Conservation (phyloP, 2,797 vertebrate genomes). For the Microctenopoma lineatum region DNA sequence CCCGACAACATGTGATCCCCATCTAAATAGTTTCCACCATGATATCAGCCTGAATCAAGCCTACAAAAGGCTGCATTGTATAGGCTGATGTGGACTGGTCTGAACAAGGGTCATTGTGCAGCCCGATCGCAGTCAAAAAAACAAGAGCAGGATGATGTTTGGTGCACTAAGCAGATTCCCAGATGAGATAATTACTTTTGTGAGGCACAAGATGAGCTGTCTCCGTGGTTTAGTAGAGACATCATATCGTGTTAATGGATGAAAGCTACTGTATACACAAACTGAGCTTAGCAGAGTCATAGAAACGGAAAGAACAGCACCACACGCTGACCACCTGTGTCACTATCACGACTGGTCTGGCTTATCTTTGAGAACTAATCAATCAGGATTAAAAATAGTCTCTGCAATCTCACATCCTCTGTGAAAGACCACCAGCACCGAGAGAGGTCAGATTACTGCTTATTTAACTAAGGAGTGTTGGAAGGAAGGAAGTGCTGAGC, state of each 20-base stretch:
- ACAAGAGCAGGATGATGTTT: slow-evolving; percentile 46
- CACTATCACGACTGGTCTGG: slow-evolving; percentile 29
- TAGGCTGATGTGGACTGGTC: slow-evolving; percentile 54
- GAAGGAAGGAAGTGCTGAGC: slow-evolving; percentile 78
- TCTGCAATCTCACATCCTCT: slow-evolving; percentile 75
- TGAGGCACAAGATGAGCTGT: slow-evolving; percentile 48
- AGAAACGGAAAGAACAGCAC: background rate
- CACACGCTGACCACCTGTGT: background rate
- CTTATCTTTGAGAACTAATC: slow-evolving; percentile 49
- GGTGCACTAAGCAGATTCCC: slow-evolving; percentile 70
- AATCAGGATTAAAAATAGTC: slow-evolving; percentile 72
- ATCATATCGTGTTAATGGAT: slow-evolving; percentile 1
- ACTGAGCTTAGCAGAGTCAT: background rate
- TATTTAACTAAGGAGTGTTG: slow-evolving; percentile 68
- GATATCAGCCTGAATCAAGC: slow-evolving; percentile 83
- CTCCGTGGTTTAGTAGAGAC: slow-evolving; percentile 25
- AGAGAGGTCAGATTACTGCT: slow-evolving; percentile 72
- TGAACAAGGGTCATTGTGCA: slow-evolving; percentile 78
- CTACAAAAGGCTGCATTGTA: slow-evolving; percentile 83
- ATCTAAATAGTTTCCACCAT: slow-evolving; percentile 86
- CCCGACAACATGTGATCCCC: slow-evolving; percentile 84
- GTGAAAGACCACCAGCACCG: slow-evolving; percentile 65
- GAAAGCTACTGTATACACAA: background rate
- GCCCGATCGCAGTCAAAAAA: slow-evolving; percentile 41
- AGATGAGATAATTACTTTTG: slow-evolving; percentile 44